Conservation (phyloP, 2,797 vertebrate species). For the Poeciliopsis turneri region DNA sequence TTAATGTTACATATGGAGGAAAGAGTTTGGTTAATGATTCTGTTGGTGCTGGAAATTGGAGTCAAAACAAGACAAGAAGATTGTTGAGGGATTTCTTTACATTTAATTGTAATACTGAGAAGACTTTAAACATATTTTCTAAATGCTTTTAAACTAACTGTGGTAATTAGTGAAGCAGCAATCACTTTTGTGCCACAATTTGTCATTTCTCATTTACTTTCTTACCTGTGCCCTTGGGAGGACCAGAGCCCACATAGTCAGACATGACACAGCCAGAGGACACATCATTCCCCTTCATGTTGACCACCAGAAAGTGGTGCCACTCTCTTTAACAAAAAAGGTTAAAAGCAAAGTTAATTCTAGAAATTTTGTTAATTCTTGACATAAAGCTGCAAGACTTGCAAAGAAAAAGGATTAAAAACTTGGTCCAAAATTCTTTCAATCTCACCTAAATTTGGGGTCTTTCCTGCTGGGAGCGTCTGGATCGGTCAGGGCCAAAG, state of each 20-base stretch:
- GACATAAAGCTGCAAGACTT: neutral
- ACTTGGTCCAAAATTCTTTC: neutral
- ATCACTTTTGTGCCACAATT: neutral
- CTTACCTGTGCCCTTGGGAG: slow-evolving; percentile 92
- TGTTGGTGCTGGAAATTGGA: neutral
- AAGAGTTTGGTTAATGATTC: neutral
- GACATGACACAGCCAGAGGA: slow-evolving; percentile 89
- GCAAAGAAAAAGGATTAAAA: neutral
- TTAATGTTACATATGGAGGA: neutral
- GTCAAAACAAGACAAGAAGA: neutral
- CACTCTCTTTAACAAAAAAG: slow-evolving; percentile 85
- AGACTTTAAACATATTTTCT: neutral
- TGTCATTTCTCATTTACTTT: neutral
- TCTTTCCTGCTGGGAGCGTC: slow-evolving; percentile 92
- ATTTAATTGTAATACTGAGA: neutral
- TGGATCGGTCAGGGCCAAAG: slow-evolving; percentile 90
- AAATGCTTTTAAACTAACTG: neutral
- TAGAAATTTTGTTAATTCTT: neutral
- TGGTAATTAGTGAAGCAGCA: neutral
- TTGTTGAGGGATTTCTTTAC: neutral
- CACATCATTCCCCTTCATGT: slow-evolving; percentile 93
- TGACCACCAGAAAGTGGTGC: slow-evolving; percentile 96
- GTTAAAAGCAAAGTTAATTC: neutral
- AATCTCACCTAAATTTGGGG: slow-evolving; percentile 88
- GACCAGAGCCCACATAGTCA: slow-evolving; percentile 93